Percentiles rank a stretch among this genome's conserved stretches.
Conservation (phyloP, 2,113 vertebrate species). For the Tragelaphus imberbis region DNA sequence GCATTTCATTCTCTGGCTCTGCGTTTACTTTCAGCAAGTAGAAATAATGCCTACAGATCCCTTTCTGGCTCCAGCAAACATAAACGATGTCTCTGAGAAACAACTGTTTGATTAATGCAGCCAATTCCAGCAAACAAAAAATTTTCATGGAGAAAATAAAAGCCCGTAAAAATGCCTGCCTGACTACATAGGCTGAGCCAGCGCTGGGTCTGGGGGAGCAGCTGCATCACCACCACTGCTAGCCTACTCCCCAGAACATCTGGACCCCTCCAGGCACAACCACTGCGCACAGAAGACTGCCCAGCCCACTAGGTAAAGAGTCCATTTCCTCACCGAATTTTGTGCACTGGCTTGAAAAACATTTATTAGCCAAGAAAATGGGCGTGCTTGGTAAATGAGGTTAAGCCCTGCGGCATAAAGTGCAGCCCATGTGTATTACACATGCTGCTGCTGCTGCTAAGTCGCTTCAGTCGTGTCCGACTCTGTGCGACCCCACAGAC, state of each 20-base stretch:
- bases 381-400: not conserved
- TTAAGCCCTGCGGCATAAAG: not conserved
- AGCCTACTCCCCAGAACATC: not conserved
- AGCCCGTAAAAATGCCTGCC: not conserved
- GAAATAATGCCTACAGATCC: not conserved
- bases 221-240: fast-evolving
- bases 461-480: too few relatives aligned
- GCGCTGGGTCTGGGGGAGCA: fast-evolving
- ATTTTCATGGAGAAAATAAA: not conserved
- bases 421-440: not conserved
- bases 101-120: slow-evolving; percentile 19
- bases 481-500: too few relatives aligned
- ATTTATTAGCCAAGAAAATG: not conserved
- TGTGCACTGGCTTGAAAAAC: not conserved
- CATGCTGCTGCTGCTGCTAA: too few relatives aligned
- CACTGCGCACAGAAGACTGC: fast-evolving
- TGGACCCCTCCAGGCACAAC: fast-evolving
- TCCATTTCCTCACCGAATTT: not conserved
- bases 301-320: not conserved
- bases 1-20: not conserved
- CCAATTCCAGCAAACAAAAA: not conserved
- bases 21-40: slow-evolving; percentile 20
- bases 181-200: not conserved
- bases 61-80: slow-evolving; percentile 48
- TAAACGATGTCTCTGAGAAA: slow-evolving; percentile 44